Conservation (phyloP, 2,113 vertebrate species). For the Leptobrachium leishanense region DNA sequence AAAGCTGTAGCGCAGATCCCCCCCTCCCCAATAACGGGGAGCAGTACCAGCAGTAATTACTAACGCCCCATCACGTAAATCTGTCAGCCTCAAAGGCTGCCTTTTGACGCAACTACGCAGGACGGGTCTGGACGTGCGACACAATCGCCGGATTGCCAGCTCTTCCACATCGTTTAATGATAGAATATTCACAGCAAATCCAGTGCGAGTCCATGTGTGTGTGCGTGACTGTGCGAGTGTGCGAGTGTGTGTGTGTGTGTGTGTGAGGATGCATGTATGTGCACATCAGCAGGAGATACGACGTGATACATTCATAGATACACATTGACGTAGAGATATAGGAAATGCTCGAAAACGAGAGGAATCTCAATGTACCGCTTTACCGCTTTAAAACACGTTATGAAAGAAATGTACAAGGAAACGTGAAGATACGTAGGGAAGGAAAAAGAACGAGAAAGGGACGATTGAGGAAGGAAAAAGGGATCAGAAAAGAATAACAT, state of each 20-base stretch:
- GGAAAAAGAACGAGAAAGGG: no score
- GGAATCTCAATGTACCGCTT: no score
- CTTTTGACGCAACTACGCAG: constrained; percentile 66
- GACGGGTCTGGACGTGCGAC: constrained; percentile 54
- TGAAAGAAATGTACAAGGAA: no score
- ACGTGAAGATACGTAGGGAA: no score
- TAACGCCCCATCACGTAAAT: constrained; percentile 66
- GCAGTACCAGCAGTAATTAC: constrained; percentile 68
- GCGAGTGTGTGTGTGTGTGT: no score
- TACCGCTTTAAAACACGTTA: no score
- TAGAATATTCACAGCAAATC: no score
- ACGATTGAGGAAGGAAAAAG: background rate
- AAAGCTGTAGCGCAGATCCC: constrained; percentile 71
- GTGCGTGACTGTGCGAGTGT: no score
- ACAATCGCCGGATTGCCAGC: background rate
- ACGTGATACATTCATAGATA: constrained; percentile 18
- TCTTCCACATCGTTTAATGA: background rate
- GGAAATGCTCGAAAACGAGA: background rate
- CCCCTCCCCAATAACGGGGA: constrained; percentile 53
- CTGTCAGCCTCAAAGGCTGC: constrained; percentile 55
- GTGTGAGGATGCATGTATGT: no score
- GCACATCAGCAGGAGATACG: no score
- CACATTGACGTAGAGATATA: constrained; percentile 21
- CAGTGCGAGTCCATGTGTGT: no score
- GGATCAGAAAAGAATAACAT: background rate